Base-by-base conservation (phyloP, 2,113 vertebrate genomes). In the Holacanthus passer region DNA sequence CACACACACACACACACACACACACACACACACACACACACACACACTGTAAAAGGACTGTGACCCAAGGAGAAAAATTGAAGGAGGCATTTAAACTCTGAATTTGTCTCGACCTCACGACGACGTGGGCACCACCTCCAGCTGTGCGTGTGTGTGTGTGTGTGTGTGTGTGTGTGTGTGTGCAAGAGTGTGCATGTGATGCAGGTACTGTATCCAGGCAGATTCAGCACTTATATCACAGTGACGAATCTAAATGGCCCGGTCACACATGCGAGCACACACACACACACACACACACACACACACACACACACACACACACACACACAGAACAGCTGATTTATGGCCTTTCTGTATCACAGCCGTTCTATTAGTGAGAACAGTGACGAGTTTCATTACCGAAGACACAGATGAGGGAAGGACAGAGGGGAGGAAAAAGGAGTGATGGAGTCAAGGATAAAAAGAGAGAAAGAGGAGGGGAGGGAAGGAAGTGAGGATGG, bases 191-290 rank as follows among this genome's bases (percentile, higher is more conserved):
- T 50, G 67, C 37, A 52, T 20, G 56, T 62, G 58, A 41, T 78
- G 45, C 82, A 92, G 78, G 85, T 84, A 29, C 88, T 94, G 92
- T 94, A 87, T 93, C 92, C 70, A 73, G 92, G 92, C 91, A 92
- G 91, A 92, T 75, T 89, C 73, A 70, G 73, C 78, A 45, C 74
- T 76, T 83, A 55, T 69, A 86, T 92, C 80, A 88, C 84, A 75
- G 55, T 50, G 68, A 70, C 27, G n/a, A 63, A 89, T 79, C 80
- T 45, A 81, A 90, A 81, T 73, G 86, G 60, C 71, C 81, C 22
- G 31, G 60, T 29, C 80, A 31, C 70, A 41, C 69, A 62, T 50
- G 62, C 53, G 72, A 66, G 58, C 73, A 81, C 77, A 65, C 70
- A 66, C 70, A 63, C 48, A 43, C 73, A 67, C 17, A 37, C 17